Conservation (phyloP, 2,888 invertebrate species). For the Pinctada fucata region DNA sequence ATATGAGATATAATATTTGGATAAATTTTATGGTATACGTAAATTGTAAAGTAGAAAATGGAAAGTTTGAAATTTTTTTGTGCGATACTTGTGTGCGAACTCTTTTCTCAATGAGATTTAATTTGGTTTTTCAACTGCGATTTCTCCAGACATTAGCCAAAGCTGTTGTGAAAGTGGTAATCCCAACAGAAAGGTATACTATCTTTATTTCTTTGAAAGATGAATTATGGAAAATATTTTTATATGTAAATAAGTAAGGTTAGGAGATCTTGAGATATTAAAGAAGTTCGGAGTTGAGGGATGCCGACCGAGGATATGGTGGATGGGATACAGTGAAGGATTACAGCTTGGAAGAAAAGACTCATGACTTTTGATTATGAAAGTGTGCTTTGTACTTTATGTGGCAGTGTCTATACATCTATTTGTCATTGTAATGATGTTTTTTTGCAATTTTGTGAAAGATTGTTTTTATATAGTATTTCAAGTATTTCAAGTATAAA, state of each 20-base stretch:
- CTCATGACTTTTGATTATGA: not conserved
- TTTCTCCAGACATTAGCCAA: constrained; percentile 88
- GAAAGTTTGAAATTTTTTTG: not conserved
- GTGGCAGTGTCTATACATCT: not conserved
- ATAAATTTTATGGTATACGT: too few species aligned
- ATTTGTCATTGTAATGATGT: not conserved
- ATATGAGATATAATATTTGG: too few species aligned
- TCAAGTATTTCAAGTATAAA: too few species aligned
- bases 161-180: constrained; percentile 96
- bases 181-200: constrained; percentile 94
- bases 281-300: too few species aligned
- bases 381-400: not conserved
- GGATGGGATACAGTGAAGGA: not conserved
- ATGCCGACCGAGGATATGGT: not conserved
- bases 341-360: not conserved
- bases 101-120: constrained; percentile 46
- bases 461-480: too few species aligned
- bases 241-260: not conserved
- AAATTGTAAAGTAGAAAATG: too few species aligned
- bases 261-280: not conserved
- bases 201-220: constrained; percentile 38
- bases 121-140: constrained; percentile 65
- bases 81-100: too few species aligned
- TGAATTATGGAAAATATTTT: not conserved
- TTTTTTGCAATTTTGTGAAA: too few species aligned